Percentiles rank a stretch among this genome's conserved stretches.
Evolutionary conservation across 1,140 invertebrate genomes (phyloP).

Genomic region (Nixonia krombeini): DNA sequence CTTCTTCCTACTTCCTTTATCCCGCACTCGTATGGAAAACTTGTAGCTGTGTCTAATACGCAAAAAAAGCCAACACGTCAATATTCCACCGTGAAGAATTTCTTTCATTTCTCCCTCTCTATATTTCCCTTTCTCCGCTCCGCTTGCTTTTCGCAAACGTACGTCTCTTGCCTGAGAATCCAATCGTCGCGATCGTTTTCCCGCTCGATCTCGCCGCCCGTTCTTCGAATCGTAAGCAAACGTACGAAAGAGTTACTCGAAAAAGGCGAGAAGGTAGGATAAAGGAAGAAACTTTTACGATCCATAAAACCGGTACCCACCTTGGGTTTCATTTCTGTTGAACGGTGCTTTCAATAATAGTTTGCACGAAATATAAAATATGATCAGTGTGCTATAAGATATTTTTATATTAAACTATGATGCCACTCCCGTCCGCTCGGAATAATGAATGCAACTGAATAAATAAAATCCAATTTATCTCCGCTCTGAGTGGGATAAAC

Average conservation of each 20-base stretch:
- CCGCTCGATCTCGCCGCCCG: slow-evolving; percentile 30
- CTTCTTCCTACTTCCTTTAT: slow-evolving; percentile 34
- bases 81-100: slow-evolving; percentile 47
- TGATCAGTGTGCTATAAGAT: slow-evolving; percentile 20
- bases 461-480: too few relatives aligned
- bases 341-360: slow-evolving; percentile 40
- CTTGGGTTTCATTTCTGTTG: slow-evolving; percentile 32
- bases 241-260: slow-evolving; percentile 36
- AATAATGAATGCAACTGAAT: background rate
- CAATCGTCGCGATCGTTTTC: slow-evolving; percentile 42
- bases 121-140: slow-evolving; percentile 15
- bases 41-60: slow-evolving; percentile 38
- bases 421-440: background rate
- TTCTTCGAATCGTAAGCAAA: slow-evolving; percentile 35
- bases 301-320: slow-evolving; percentile 37
- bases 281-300: slow-evolving; percentile 42
- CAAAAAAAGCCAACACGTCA: slow-evolving; percentile 54
- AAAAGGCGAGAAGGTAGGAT: slow-evolving; percentile 26
- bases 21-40: slow-evolving; percentile 53
- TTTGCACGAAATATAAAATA: slow-evolving; percentile 47
- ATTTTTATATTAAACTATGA: slow-evolving; percentile 22
- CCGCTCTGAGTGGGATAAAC: too few relatives aligned
- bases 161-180: slow-evolving; percentile 29
- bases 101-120: slow-evolving; percentile 30
- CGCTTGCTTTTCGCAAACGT: slow-evolving; percentile 25